A percentile compares a stretch with the other conserved stretches of the same genome.
phyloP scores from a whole-genome alignment of 2,888 invertebrate species.

The Oxyteleia sp. region DNA sequence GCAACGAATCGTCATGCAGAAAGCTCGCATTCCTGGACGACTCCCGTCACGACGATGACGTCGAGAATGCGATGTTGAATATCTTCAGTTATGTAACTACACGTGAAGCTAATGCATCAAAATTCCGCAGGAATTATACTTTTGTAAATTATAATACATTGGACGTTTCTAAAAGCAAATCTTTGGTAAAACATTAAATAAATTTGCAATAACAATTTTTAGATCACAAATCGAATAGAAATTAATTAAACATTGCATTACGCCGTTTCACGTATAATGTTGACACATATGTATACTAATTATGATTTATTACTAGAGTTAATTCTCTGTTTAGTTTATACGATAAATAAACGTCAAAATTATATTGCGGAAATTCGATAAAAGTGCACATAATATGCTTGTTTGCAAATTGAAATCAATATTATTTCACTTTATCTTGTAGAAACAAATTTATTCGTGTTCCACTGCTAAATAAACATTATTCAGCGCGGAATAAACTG shows the following conservation, averaged over 20 bases:
- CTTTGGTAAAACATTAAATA: no score
- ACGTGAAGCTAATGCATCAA: slow-evolving; percentile 83
- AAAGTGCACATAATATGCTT: not conserved
- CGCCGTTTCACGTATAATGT: no score
- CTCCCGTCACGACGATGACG: slow-evolving; percentile 80
- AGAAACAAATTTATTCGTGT: slow-evolving; percentile 29
- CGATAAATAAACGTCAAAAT: no score
- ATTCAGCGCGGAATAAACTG: slow-evolving; percentile 31
- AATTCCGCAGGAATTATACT: slow-evolving; percentile 79
- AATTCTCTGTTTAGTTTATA: no score
- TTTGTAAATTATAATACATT: not conserved
- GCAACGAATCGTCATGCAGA: slow-evolving; percentile 72
- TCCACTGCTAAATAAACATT: slow-evolving; percentile 38
- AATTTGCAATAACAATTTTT: no score
- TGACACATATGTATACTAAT: no score
- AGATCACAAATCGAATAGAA: no score
- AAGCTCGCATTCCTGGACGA: slow-evolving; percentile 75
- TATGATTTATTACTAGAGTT: no score
- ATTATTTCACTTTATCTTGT: not conserved
- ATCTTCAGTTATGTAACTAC: slow-evolving; percentile 81
- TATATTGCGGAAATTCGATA: no score
- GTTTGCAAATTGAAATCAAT: slow-evolving; percentile 2
- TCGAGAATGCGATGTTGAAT: slow-evolving; percentile 80
- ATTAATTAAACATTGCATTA: no score
- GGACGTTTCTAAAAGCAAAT: no score